phyloP scores from a whole-genome alignment of 2,797 vertebrate genomes.

The Cephalopachus bancanus region DNA sequence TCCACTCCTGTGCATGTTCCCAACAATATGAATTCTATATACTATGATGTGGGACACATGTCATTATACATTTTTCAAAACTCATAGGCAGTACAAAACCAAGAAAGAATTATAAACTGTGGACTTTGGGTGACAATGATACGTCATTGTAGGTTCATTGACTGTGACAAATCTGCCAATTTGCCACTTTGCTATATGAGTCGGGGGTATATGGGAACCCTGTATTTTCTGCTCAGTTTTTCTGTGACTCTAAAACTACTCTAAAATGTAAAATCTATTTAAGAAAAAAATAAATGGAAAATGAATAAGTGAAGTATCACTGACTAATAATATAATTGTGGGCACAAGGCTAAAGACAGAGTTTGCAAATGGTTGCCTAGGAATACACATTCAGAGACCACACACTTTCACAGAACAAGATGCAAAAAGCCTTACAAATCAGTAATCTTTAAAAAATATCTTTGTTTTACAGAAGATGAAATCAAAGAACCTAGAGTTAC shows the following conservation, averaged over 20 bases:
- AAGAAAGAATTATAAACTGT: not conserved
- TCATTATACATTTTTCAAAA: not conserved
- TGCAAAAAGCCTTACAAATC: not conserved
- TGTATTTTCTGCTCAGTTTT: not conserved
- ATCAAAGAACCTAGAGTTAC: not conserved
- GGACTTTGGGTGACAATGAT: not conserved
- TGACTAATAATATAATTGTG: not conserved
- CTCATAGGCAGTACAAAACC: not conserved
- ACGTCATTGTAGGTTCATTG: not conserved
- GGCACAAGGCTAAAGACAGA: not conserved
- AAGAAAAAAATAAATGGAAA: not conserved
- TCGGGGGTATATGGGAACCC: not conserved
- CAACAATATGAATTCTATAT: not conserved
- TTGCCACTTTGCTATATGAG: too few relatives aligned
- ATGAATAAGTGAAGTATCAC: not conserved
- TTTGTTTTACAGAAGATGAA: not conserved
- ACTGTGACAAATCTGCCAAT: not conserved
- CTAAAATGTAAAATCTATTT: not conserved
- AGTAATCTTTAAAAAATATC: not conserved
- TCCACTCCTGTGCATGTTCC: not conserved
- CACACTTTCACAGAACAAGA: not conserved
- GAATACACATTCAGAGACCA: not conserved
- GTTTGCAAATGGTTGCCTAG: not conserved
- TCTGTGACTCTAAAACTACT: not conserved
- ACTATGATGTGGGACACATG: not conserved